Conservation (phyloP, 2,888 invertebrate genomes). For the Cinara cedri region DNA sequence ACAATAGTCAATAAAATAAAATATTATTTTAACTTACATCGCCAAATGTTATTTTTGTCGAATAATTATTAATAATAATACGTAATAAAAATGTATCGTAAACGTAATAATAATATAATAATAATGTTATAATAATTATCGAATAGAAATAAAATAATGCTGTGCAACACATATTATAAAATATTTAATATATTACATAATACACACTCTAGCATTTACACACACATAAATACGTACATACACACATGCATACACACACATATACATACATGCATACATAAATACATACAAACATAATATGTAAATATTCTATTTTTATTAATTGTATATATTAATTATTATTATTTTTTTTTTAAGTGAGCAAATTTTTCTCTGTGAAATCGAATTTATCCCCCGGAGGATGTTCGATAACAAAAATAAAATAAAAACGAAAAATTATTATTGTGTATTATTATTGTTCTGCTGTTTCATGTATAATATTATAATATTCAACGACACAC, state of each 20-base stretch:
- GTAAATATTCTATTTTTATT: constrained; percentile 28
- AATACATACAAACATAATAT: too few relatives aligned
- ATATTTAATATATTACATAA: not conserved
- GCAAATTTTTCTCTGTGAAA: constrained; percentile 56
- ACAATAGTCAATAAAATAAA: constrained; percentile 17
- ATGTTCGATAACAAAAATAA: constrained; percentile 8
- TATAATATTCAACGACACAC: constrained; percentile 6
- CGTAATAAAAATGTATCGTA: not conserved
- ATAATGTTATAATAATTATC: constrained; percentile 22
- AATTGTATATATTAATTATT: constrained; percentile 25
- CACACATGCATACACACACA: too few relatives aligned
- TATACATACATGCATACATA: too few relatives aligned
- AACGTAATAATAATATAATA: constrained; percentile 35
- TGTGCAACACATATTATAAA: constrained; percentile 17
- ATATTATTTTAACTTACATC: constrained; percentile 28
- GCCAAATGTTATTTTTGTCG: constrained; percentile 17
- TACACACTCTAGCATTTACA: not conserved
- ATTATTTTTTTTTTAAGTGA: constrained; percentile 39
- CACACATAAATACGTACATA: too few relatives aligned
- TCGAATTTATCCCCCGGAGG: constrained; percentile 8
- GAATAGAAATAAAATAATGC: constrained; percentile 39
- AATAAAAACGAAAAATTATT: constrained; percentile 14
- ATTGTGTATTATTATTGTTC: constrained; percentile 5
- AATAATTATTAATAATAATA: constrained; percentile 21
- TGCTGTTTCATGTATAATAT: not conserved